A percentile compares a stretch with the other conserved stretches of the same genome.
Conservation (phyloP, 2,797 vertebrate species). For the Synaphobranchus kaupii region DNA sequence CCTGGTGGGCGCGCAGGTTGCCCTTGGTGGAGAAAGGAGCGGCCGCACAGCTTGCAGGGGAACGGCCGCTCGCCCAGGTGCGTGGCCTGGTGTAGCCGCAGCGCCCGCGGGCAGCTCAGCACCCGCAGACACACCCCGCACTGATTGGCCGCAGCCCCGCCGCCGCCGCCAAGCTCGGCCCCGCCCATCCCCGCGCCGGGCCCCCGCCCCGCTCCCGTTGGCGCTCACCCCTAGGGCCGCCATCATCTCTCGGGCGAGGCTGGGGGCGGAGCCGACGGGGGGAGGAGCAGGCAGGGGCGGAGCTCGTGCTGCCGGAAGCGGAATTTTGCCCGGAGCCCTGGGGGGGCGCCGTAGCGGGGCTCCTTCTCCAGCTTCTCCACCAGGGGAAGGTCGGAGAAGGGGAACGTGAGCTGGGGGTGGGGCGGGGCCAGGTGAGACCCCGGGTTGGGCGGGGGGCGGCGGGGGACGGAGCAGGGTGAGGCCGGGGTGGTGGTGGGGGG, state of each 20-base stretch:
- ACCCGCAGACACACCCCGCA: slow-evolving; percentile 87
- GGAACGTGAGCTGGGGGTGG: slow-evolving; percentile 69
- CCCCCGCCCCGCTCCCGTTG: slow-evolving; percentile 61
- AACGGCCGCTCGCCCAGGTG: slow-evolving; percentile 89
- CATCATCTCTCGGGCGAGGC: slow-evolving; percentile 72
- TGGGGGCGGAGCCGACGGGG: slow-evolving; percentile 62
- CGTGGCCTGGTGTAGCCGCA: slow-evolving; percentile 87
- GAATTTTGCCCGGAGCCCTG: background rate
- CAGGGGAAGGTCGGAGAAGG: slow-evolving; percentile 74
- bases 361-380: slow-evolving; percentile 89
- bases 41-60: slow-evolving; percentile 87
- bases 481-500: slow-evolving; percentile 70
- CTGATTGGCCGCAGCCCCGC: slow-evolving; percentile 76
- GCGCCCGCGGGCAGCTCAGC: slow-evolving; percentile 85
- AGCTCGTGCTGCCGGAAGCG: slow-evolving; percentile 65
- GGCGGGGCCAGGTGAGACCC: slow-evolving; percentile 65
- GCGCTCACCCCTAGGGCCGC: slow-evolving; percentile 69
- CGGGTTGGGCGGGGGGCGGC: slow-evolving; percentile 59
- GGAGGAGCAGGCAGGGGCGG: slow-evolving; percentile 64
- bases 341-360: slow-evolving; percentile 27
- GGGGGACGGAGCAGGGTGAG: slow-evolving; percentile 67
- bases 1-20: slow-evolving; percentile 85
- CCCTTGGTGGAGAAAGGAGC: slow-evolving; percentile 91
- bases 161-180: slow-evolving; percentile 54
- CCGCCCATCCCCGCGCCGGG: slow-evolving; percentile 58